Percentiles rank a stretch among this genome's conserved stretches.
Conservation (phyloP, 2,888 invertebrate species). For the Hylaea fasciaria region DNA sequence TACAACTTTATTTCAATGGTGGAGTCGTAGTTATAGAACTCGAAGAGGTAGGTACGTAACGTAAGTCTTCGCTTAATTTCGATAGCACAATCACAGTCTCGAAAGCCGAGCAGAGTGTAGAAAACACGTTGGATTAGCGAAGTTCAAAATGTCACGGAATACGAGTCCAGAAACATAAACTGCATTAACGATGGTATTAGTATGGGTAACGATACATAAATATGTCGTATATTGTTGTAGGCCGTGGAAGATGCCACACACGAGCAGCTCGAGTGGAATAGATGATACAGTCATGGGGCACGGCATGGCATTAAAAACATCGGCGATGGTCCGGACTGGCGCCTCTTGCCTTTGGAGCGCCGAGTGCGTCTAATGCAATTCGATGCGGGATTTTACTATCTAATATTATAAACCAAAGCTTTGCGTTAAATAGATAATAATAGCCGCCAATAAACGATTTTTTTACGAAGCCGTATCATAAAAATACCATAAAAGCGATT, state of each 20-base stretch:
- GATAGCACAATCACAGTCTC: slow-evolving; percentile 29
- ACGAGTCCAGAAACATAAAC: slow-evolving; percentile 43
- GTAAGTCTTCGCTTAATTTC: slow-evolving; percentile 27
- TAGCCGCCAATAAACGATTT: slow-evolving; percentile 37
- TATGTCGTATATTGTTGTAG: slow-evolving; percentile 46
- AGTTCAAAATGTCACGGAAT: slow-evolving; percentile 39
- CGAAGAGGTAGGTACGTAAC: slow-evolving; percentile 25
- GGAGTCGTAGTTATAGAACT: slow-evolving; percentile 32
- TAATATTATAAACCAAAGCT: slow-evolving; percentile 62
- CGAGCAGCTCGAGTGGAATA: slow-evolving; percentile 49
- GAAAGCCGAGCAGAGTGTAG: slow-evolving; percentile 13
- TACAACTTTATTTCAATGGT: slow-evolving; percentile 41
- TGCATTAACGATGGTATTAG: slow-evolving; percentile 42
- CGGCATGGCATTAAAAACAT: slow-evolving; percentile 37
- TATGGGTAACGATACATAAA: slow-evolving; percentile 42
- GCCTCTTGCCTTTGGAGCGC: slow-evolving; percentile 49
- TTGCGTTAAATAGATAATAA: slow-evolving; percentile 42
- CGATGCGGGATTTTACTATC: slow-evolving; percentile 67
- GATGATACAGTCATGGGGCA: slow-evolving; percentile 31
- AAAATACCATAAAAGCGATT: slow-evolving; percentile 20
- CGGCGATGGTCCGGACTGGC: slow-evolving; percentile 39
- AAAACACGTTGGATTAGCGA: slow-evolving; percentile 37
- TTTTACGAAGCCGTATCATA: slow-evolving; percentile 29
- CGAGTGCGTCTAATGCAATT: slow-evolving; percentile 66
- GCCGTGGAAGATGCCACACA: slow-evolving; percentile 58